phyloP scores from a whole-genome alignment of 2,113 vertebrate genomes.

The Periophthalmus modestus region DNA sequence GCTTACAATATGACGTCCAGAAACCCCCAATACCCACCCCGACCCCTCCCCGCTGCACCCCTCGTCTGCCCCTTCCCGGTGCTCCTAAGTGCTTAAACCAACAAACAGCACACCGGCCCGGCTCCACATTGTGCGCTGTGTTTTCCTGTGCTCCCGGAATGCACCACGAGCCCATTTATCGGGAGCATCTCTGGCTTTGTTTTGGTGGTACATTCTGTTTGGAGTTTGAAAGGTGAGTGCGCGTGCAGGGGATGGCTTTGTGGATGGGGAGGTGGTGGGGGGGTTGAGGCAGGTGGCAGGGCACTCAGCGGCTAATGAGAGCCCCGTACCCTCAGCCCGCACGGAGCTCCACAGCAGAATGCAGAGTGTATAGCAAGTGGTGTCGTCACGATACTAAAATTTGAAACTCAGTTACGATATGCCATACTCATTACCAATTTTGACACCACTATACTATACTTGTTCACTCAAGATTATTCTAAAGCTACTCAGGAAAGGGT shows the following conservation, averaged over 20 bases:
- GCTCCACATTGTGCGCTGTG: neutral
- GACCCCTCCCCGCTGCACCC: too few relatives aligned
- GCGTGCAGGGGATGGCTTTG: neutral
- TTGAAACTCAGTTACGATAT: too few relatives aligned
- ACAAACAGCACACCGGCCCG: neutral
- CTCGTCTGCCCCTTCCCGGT: too few relatives aligned
- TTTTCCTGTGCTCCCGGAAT: neutral
- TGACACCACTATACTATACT: too few relatives aligned
- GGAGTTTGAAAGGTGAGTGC: constrained; percentile 2
- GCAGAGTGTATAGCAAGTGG: too few relatives aligned
- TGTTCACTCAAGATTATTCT: too few relatives aligned
- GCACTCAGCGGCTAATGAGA: neutral
- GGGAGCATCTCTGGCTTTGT: neutral
- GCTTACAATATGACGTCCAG: constrained; percentile 19
- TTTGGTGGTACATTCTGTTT: neutral
- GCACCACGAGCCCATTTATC: neutral
- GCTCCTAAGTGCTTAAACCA: neutral
- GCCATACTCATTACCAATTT: too few relatives aligned
- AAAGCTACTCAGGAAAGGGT: too few relatives aligned
- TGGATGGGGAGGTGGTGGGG: neutral
- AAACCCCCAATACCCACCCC: too few relatives aligned
- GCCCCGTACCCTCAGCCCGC: neutral
- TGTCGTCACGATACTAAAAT: too few relatives aligned
- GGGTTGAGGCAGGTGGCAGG: neutral
- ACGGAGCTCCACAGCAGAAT: too few relatives aligned